Evolutionary conservation across 2,888 invertebrate genomes (phyloP).

Genomic region (Drosophila kuntzei): DNA sequence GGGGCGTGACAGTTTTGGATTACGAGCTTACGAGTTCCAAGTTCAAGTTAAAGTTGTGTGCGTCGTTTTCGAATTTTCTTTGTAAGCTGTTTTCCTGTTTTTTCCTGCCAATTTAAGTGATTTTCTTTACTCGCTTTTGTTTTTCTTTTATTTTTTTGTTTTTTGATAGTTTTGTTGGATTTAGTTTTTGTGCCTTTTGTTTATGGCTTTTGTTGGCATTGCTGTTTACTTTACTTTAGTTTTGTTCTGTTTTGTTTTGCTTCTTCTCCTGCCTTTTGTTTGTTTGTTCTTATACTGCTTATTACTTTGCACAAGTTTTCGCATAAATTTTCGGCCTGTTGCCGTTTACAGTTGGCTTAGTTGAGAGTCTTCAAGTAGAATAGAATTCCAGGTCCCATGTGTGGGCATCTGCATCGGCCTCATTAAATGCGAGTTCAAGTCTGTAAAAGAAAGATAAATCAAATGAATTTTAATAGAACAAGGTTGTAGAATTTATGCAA

Average conservation of each 20-base stretch:
- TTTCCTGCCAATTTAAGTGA: conserved; percentile 66
- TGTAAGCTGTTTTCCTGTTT: conserved; percentile 28
- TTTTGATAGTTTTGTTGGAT: conserved; percentile 50
- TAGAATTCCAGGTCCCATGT: conserved; percentile 49
- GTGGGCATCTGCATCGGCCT: conserved; percentile 48
- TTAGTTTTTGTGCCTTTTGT: conserved; percentile 54
- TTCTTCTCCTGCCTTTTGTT: conserved; percentile 17
- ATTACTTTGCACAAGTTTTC: conserved; percentile 74
- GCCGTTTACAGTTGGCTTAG: conserved; percentile 69
- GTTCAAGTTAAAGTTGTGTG: conserved; percentile 34
- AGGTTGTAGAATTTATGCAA: conserved; percentile 24
- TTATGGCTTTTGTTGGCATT: conserved; percentile 54
- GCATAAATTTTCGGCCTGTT: conserved; percentile 73
- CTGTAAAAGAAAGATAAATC: conserved; percentile 47
- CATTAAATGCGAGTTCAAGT: conserved; percentile 57
- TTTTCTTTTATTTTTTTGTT: conserved; percentile 5
- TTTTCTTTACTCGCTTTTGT: conserved; percentile 38
- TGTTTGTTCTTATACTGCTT: conserved; percentile 54
- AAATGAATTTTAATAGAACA: conserved; percentile 60
- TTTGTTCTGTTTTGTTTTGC: conserved; percentile 36
- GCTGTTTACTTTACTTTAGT: conserved; percentile 36
- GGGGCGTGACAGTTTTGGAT: conserved; percentile 31
- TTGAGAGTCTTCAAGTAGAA: conserved; percentile 15
- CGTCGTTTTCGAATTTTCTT: conserved; percentile 19
- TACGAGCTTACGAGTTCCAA: conserved; percentile 29